phyloP scores from a whole-genome alignment of 92 coral and sea anemone species.

The Phenganax stokvisi region DNA sequence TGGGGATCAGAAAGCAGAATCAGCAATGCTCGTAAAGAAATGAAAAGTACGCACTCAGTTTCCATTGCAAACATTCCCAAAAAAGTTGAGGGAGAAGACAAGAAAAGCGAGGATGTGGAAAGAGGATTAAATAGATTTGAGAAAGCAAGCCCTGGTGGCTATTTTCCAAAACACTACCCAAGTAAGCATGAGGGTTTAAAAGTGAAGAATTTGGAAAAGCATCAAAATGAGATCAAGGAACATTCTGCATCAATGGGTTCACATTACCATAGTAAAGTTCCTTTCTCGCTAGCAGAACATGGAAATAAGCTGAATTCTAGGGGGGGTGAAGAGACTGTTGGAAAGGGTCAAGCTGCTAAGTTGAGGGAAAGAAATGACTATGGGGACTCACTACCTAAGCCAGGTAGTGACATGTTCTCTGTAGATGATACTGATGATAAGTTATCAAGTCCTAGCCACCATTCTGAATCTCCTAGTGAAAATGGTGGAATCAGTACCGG shows the following conservation, averaged over 20 bases:
- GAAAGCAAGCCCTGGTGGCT: background rate
- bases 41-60: too few relatives aligned
- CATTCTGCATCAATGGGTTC: too few relatives aligned
- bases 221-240: too few relatives aligned
- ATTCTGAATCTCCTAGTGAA: background rate
- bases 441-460: background rate
- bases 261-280: too few relatives aligned
- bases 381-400: constrained; percentile 18
- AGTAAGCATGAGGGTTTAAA: too few relatives aligned
- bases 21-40: too few relatives aligned
- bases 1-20: too few relatives aligned
- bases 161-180: background rate
- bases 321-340: background rate
- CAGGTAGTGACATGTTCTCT: constrained; percentile 28
- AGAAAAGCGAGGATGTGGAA: background rate
- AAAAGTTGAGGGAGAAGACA: background rate
- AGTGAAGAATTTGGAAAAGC: too few relatives aligned
- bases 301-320: too few relatives aligned
- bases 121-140: background rate
- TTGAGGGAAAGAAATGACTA: constrained; percentile 14
- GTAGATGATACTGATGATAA: constrained; percentile 1
- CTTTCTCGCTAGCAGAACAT: too few relatives aligned
- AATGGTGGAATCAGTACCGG: background rate
- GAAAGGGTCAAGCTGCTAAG: background rate
- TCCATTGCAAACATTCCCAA: background rate